These are phyloP conservation scores for Spermophilus dauricus DNA, from an alignment of 2,113 vertebrate species.

Conservation along the genomic window DNA sequence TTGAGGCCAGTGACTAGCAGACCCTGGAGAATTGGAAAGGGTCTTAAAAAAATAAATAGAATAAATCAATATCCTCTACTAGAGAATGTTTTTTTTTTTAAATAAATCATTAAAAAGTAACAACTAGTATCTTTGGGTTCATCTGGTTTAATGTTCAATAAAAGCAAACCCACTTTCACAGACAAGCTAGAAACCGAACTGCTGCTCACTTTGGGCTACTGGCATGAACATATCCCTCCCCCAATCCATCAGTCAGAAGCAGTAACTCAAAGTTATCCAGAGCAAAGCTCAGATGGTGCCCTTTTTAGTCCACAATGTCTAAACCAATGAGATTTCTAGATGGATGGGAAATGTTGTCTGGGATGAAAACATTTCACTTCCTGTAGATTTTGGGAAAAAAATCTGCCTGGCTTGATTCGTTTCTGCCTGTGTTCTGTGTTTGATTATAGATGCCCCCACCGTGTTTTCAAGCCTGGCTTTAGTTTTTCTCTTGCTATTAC, in stretches of 20 bases:
- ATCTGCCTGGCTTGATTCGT: background rate
- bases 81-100: conserved; percentile 1
- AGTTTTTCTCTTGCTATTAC: background rate
- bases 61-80: conserved; percentile 15
- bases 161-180: background rate
- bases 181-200: background rate
- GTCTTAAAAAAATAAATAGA: background rate
- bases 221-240: background rate
- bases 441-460: background rate
- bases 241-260: accelerated
- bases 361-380: background rate
- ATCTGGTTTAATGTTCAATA: conserved; percentile 27
- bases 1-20: conserved; percentile 16
- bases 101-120: conserved; percentile 62
- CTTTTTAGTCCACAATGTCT: background rate
- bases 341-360: background rate
- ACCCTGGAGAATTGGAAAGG: conserved; percentile 3
- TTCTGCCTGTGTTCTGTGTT: background rate
- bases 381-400: background rate
- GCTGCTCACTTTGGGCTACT: background rate
- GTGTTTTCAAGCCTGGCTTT: background rate
- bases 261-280: background rate
- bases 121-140: background rate
- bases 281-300: background rate
- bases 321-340: background rate